These are phyloP conservation scores for Thecophora atra DNA, from an alignment of 2,888 invertebrate species.

Conservation along the genomic window DNA sequence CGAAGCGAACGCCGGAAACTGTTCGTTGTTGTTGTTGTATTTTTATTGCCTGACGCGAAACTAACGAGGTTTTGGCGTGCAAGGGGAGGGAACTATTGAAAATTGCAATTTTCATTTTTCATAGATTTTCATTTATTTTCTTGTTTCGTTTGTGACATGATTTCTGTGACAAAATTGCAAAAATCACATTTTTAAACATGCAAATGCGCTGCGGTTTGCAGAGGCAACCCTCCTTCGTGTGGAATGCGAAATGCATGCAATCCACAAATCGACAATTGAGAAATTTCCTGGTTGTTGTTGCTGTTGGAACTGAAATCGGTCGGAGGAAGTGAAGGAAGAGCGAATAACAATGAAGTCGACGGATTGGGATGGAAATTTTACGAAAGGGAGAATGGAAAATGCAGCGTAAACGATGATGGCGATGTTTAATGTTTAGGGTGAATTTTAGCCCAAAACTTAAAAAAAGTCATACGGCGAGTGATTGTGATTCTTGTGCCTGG, in stretches of 20 bases:
- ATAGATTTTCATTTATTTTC: slow-evolving; percentile 46
- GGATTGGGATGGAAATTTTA: slow-evolving; percentile 52
- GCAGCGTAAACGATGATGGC: neutral
- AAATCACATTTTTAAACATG: slow-evolving; percentile 57
- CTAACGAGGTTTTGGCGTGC: neutral
- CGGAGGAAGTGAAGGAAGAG: slow-evolving; percentile 1
- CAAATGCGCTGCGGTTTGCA: slow-evolving; percentile 48
- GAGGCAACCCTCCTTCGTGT: slow-evolving; percentile 45
- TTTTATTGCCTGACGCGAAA: slow-evolving; percentile 19
- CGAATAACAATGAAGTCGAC: slow-evolving; percentile 45
- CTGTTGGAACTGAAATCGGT: neutral
- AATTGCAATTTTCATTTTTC: slow-evolving; percentile 49
- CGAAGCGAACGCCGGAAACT: neutral
- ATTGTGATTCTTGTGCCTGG: neutral
- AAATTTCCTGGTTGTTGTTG: slow-evolving; percentile 40
- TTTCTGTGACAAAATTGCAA: slow-evolving; percentile 40
- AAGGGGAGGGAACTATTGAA: slow-evolving; percentile 27
- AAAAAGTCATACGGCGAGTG: neutral
- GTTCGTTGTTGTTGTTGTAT: slow-evolving; percentile 10
- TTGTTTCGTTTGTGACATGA: slow-evolving; percentile 32
- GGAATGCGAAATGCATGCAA: slow-evolving; percentile 26
- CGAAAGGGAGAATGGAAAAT: neutral
- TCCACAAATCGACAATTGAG: slow-evolving; percentile 40
- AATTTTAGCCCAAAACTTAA: neutral
- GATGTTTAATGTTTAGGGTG: neutral